Conservation (phyloP, 2,888 invertebrate genomes). For the Hanleya hanleyi region DNA sequence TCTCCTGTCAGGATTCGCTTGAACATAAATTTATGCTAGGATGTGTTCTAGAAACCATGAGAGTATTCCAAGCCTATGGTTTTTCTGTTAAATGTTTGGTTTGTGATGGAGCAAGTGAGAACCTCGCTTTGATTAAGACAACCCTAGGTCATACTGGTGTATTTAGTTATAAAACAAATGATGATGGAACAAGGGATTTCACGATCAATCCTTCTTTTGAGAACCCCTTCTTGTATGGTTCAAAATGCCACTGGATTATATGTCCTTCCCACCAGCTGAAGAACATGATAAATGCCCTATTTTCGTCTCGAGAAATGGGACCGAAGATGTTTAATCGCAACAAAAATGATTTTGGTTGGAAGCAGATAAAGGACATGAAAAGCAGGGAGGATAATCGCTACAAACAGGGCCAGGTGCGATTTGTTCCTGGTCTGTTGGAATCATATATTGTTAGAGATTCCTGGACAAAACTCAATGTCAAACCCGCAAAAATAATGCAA, state of each 20-base stretch:
- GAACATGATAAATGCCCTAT: neutral
- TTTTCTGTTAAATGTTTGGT: neutral
- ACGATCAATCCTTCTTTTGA: neutral
- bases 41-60: neutral
- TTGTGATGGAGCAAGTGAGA: slow-evolving; percentile 1
- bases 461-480: neutral
- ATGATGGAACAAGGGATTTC: neutral
- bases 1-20: neutral
- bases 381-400: neutral
- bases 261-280: neutral
- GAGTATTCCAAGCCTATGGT: neutral
- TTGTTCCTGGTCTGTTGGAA: neutral
- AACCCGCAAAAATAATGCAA: neutral
- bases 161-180: neutral
- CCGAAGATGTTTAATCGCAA: neutral
- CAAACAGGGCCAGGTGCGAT: neutral
- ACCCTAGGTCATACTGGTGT: neutral
- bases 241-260: neutral
- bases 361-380: neutral
- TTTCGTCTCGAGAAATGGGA: neutral
- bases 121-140: neutral
- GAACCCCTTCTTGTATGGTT: neutral
- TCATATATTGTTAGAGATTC: neutral
- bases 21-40: neutral
- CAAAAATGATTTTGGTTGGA: neutral